Base-by-base conservation (phyloP, 1,140 invertebrate genomes). In the Drosophila auraria region DNA sequence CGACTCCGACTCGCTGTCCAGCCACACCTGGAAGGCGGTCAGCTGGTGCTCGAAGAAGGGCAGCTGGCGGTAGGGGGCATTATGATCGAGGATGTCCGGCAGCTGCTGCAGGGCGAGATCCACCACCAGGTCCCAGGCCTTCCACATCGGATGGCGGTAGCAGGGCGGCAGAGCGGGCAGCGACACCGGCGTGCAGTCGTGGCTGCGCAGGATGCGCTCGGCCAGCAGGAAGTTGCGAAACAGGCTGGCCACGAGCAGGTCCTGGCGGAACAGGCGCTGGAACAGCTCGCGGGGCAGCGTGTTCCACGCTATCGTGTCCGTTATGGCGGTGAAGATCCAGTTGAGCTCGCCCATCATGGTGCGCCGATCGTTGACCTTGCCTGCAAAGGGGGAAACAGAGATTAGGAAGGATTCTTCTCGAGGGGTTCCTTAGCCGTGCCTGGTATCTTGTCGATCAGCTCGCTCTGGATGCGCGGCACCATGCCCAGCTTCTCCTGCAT, bases 241-340 rank as follows among this genome's bases (percentile, higher is more conserved):
- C 44, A 99, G 94, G 93, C 98, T 99, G 38, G 99, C 99, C 14
- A 99, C 98, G n/a, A 99, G 94, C 61, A 99, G 94, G 94, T 99
- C 99, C 94, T 99, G 98, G 8, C 99, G 95, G 93, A 99, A 99
- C 63, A 99, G 94, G 92, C 97, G 98, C 94, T 99, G 98, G 94
- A 99, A 99, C 72, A 98, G 94, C 87, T 99, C 98, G 94, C 94
- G 79, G 15, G 98, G 97, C 69, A 99, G 94, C 47, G 97, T 97
- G 92, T 99, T 99, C 99, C 99, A 99, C 0, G 99, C 99, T 92
- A 99, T 99, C n/a, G 99, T 99, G 93, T 99, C 99, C 3, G 99
- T 99, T 61, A 99, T 99, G 8, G 99, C 99, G 40, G 99, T 99
- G 94, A 99, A 99, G 92, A 99, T 99, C 99, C 99, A 99, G 94